A percentile compares a stretch with the other conserved stretches of the same genome.
phyloP scores from a whole-genome alignment of 2,113 vertebrate species.

The Perccottus glenii region DNA sequence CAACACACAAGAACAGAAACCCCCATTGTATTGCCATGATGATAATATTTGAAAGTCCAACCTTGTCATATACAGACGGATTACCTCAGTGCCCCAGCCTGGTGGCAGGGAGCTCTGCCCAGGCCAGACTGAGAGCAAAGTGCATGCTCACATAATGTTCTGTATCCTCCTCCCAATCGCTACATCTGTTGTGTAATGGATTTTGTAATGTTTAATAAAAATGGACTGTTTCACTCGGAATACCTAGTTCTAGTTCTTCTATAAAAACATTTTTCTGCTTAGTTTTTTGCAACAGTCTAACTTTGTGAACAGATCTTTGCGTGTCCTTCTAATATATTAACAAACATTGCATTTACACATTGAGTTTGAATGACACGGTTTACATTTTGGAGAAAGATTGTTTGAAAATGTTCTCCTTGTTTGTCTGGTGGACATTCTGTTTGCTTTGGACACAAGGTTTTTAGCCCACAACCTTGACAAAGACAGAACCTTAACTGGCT shows the following conservation, averaged over 20 bases:
- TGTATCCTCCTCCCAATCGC: neutral
- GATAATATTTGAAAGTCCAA: conserved; percentile 90
- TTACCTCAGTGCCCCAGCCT: conserved; percentile 82
- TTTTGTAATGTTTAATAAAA: conserved; percentile 1
- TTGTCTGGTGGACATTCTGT: neutral
- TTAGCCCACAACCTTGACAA: neutral
- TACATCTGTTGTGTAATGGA: conserved; percentile 1
- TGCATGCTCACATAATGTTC: neutral
- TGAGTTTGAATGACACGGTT: no score
- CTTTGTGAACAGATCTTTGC: no score
- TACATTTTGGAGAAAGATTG: no score
- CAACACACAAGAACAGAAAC: conserved; percentile 80
- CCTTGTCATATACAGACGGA: conserved; percentile 87
- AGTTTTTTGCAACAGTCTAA: no score
- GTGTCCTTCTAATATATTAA: no score
- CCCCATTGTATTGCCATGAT: conserved; percentile 86
- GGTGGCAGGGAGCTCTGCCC: conserved; percentile 89
- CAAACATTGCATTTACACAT: no score
- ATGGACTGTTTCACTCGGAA: neutral
- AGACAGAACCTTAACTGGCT: neutral
- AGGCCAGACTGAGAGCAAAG: conserved; percentile 73
- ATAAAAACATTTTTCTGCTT: no score
- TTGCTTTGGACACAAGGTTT: neutral
- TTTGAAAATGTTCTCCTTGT: neutral
- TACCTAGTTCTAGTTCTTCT: no score